phyloP scores from a whole-genome alignment of 2,888 invertebrate genomes.

The Tipula confusa region DNA sequence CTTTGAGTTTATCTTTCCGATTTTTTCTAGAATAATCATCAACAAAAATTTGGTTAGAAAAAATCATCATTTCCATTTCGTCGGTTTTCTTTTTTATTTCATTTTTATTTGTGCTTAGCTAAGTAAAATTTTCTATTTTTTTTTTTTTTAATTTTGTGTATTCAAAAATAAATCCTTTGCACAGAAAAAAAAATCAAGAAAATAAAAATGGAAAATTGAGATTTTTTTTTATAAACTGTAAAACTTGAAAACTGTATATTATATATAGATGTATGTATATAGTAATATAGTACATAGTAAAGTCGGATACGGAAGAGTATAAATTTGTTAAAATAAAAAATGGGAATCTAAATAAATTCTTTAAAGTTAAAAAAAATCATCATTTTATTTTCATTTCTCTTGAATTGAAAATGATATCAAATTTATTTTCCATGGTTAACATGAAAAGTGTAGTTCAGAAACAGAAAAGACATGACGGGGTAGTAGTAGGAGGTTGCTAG shows the following conservation, averaged over 20 bases:
- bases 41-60: not conserved
- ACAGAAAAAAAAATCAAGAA: not conserved
- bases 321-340: not conserved
- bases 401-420: not conserved
- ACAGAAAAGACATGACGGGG: not conserved
- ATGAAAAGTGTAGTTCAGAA: not conserved
- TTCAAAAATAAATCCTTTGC: not conserved
- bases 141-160: not conserved
- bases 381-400: not conserved
- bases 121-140: not conserved
- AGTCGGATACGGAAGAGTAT: not conserved
- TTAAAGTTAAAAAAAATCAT: not conserved
- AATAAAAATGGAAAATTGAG: not conserved
- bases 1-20: not conserved
- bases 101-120: not conserved
- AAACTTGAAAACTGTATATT: not conserved
- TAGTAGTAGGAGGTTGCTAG: not conserved
- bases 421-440: not conserved
- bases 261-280: not conserved
- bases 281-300: not conserved
- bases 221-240: not conserved
- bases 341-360: not conserved
- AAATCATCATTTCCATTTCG: not conserved
- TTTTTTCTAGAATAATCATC: not conserved
- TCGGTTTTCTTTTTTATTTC: not conserved